Evolutionary conservation across 2,113 vertebrate genomes (phyloP), one percentile per base, ranked within the genome.

Genomic region (Hiodon tergisus): DNA sequence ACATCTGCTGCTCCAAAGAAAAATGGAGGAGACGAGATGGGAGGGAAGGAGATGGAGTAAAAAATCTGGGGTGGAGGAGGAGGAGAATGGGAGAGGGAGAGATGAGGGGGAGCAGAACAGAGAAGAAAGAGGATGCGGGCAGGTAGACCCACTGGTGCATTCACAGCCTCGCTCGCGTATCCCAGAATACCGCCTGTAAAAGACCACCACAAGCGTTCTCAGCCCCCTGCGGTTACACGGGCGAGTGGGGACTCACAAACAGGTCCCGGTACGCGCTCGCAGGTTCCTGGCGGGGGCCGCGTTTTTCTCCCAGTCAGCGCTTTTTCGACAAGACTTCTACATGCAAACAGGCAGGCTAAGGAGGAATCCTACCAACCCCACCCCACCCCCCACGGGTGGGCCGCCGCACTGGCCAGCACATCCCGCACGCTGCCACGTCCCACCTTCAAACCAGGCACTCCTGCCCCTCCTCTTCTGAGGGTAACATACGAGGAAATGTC

Each of bases 401-500:
- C 31, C 2, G 31, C 31, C 31, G 31, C 31, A 31, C 31, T 0
- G 31, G 31, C 31, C 31, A 31, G 31, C 31, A 2, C 31, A 31
- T 31, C 31, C 31, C 31, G 66, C 66, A 63, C n/a, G 14, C 61
- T 5, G 3, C 3, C 6, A 7, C 3, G 75, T 17, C 85, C 88
- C 85, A 93, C 90, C 93, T 91, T 94, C 87, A 90, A 85, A 79
- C 81, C 88, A 13, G 93, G 87, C 8, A 85, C 76, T 73, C 31
- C 31, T 31, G 83, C 79, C 0, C 78, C 77, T 72, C 85, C 87
- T 85, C 93, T 93, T 87, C 93, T 92, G 73, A 98, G 87, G 0
- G 94, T 95, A 84, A 93, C 94, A 0, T 93, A 97, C 0, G 95
- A 95, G 5, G 93, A 87, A 76, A 95, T 87, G 77, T 89, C 83